A percentile compares a stretch with the other conserved stretches of the same genome.
Conservation (phyloP, 2,113 vertebrate species). For the Acanthisitta chloris region DNA sequence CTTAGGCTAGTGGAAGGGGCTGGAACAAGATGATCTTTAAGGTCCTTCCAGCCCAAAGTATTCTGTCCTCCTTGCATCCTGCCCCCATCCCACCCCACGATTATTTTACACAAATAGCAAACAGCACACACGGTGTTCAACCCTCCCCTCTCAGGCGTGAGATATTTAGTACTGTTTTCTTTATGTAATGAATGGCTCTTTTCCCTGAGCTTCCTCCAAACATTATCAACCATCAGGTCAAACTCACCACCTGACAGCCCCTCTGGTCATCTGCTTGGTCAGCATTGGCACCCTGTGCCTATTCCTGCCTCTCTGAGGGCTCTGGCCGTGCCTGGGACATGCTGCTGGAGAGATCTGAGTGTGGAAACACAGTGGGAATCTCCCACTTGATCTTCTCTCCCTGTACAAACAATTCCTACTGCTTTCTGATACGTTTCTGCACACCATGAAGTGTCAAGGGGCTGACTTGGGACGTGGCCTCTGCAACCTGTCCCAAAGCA, state of each 20-base stretch:
- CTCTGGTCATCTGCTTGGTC: not conserved
- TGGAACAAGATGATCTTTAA: not conserved
- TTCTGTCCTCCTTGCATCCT: no score
- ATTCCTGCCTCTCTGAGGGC: not conserved
- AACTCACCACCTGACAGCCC: rapidly evolving
- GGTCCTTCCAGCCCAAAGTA: no score
- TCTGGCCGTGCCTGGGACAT: rapidly evolving
- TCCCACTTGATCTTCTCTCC: not conserved
- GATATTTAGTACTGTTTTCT: no score
- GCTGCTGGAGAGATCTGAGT: rapidly evolving
- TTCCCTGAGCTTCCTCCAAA: not conserved
- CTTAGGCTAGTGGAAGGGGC: rapidly evolving
- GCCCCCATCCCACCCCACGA: rapidly evolving
- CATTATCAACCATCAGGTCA: rapidly evolving
- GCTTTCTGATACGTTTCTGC: not conserved
- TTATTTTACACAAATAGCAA: not conserved
- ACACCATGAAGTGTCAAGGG: rapidly evolving
- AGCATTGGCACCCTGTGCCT: rapidly evolving
- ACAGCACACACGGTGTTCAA: not conserved
- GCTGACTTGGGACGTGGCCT: rapidly evolving
- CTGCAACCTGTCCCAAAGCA: rapidly evolving
- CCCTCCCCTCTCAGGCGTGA: rapidly evolving
- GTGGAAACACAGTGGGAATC: rapidly evolving
- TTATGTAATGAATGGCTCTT: no score
- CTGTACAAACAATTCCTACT: not conserved